A percentile compares a stretch with the other conserved stretches of the same genome.
phyloP scores from a whole-genome alignment of 2,888 invertebrate species.

The Andrena camellia region DNA sequence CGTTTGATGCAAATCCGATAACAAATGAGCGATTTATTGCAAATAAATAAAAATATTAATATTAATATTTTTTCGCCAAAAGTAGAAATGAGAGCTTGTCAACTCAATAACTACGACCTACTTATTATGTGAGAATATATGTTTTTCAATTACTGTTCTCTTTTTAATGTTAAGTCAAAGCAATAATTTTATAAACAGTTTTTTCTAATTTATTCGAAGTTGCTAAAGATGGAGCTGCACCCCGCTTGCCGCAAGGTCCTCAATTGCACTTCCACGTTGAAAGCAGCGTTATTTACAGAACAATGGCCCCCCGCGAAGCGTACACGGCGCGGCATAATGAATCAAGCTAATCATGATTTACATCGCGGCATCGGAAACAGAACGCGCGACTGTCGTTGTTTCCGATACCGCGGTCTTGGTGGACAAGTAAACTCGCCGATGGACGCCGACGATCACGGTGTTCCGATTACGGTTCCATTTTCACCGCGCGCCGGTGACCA shows the following conservation, averaged over 20 bases:
- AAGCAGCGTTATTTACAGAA: conserved; percentile 27
- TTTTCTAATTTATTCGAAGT: too few relatives aligned
- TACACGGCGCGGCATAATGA: conserved; percentile 17
- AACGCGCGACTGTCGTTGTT: conserved; percentile 37
- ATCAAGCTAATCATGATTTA: conserved; percentile 37
- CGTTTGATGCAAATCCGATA: too few relatives aligned
- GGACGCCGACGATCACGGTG: conserved; percentile 14
- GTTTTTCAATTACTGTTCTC: too few relatives aligned
- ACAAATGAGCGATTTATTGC: too few relatives aligned
- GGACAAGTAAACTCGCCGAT: conserved; percentile 21
- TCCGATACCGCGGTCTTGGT: conserved; percentile 50
- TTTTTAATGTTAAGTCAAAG: too few relatives aligned
- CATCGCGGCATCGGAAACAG: conserved; percentile 31
- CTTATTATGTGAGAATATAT: too few relatives aligned
- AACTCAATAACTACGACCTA: too few relatives aligned
- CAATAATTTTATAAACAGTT: too few relatives aligned
- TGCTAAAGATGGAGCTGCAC: too few relatives aligned
- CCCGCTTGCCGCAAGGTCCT: background rate
- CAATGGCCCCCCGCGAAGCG: conserved; percentile 3
- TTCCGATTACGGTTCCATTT: conserved; percentile 37
- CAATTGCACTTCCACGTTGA: background rate
- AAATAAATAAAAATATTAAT: too few relatives aligned
- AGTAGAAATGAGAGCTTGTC: too few relatives aligned
- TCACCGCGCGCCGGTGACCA: background rate
- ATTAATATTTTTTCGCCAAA: too few relatives aligned